Evolutionary conservation across 2,113 vertebrate species (phyloP).

Genomic region (Urocolius indicus): DNA sequence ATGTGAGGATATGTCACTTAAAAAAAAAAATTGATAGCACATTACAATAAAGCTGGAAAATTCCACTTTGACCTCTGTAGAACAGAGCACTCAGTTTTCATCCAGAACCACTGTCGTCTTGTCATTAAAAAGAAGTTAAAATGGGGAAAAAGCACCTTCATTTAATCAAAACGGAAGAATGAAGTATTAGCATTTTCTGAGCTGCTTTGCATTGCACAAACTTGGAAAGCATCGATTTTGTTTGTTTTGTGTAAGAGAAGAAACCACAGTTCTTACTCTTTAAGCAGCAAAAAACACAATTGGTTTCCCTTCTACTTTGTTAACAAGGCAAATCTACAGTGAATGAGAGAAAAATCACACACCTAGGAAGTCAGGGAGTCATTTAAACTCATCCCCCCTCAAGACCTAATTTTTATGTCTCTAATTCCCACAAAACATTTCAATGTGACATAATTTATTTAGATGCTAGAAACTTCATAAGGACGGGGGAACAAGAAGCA

Average conservation of each 20-base stretch:
- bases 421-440: conserved; percentile 38
- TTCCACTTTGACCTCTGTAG: not conserved
- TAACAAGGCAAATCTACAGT: not conserved
- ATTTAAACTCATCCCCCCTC: not conserved
- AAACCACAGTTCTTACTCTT: not conserved
- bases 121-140: not conserved
- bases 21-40: not conserved
- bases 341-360: conserved; percentile 16
- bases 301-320: not conserved
- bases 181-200: not conserved
- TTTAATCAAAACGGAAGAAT: not conserved
- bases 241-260: not conserved
- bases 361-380: not conserved
- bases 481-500: not conserved
- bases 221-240: not conserved
- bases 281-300: not conserved
- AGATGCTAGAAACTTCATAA: conserved; percentile 28
- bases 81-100: not conserved
- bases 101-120: not conserved
- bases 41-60: not conserved
- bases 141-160: not conserved
- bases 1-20: not conserved
- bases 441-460: conserved; percentile 51
- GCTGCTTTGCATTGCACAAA: not conserved
- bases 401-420: conserved; percentile 39